Conservation (phyloP, 2,797 vertebrate species). For the Mormyrus proboscirostris region DNA sequence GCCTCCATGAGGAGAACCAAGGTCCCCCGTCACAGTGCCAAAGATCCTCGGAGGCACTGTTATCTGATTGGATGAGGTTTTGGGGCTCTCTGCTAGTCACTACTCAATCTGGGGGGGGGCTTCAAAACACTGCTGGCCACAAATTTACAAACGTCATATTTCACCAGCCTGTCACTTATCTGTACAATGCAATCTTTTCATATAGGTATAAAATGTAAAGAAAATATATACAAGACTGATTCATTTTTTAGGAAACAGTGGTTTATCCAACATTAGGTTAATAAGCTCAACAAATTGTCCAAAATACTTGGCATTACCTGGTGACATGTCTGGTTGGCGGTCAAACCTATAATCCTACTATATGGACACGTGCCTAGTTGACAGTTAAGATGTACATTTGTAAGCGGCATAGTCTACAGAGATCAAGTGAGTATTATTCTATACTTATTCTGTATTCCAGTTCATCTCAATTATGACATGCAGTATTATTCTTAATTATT, state of each 20-base stretch:
- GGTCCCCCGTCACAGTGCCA: neutral
- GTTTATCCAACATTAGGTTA: neutral
- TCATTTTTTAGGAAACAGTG: neutral
- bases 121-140: neutral
- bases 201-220: neutral
- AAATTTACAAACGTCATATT: neutral
- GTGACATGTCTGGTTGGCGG: neutral
- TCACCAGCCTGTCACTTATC: neutral
- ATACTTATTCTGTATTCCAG: neutral
- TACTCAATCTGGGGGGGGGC: neutral
- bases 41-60: neutral
- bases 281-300: neutral
- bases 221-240: neutral
- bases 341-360: neutral
- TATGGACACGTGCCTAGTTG: neutral
- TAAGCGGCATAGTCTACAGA: neutral
- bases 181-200: neutral
- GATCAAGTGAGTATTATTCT: neutral
- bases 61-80: neutral
- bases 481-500: neutral
- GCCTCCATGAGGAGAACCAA: neutral
- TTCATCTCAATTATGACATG: neutral
- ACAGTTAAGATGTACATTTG: neutral
- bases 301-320: neutral
- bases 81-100: neutral